These are phyloP conservation scores for Clarias gariepinus DNA, from an alignment of 2,113 vertebrate genomes.

Conservation along the genomic window DNA sequence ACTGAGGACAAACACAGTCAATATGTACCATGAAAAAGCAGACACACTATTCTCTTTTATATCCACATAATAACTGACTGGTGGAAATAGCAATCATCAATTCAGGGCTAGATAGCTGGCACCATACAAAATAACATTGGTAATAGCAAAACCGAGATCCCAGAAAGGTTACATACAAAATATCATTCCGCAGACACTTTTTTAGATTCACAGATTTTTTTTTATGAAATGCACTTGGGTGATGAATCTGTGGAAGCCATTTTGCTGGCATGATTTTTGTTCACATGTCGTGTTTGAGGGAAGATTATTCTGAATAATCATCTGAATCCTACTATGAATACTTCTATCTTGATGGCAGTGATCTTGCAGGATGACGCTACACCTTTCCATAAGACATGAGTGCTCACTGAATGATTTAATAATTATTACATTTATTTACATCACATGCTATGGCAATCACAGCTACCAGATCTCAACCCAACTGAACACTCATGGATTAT, in stretches of 20 bases:
- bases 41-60: not conserved
- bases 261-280: not conserved
- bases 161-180: not conserved
- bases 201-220: not conserved
- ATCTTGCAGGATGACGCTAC: not conserved
- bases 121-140: not conserved
- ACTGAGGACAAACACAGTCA: not conserved
- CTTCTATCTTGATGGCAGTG: not conserved
- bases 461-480: not conserved
- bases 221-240: not conserved
- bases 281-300: not conserved
- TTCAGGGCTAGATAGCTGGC: not conserved
- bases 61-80: not conserved
- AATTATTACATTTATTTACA: not conserved
- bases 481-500: not conserved
- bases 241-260: not conserved
- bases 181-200: not conserved
- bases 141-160: not conserved
- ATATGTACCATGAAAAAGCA: not conserved
- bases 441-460: not conserved
- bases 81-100: not conserved
- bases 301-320: not conserved
- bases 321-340: not conserved
- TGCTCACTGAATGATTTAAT: not conserved
- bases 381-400: not conserved